Evolutionary conservation across 2,888 invertebrate species (phyloP), one percentile per base, ranked within the genome.

Genomic region (Pyrrhosoma nymphula): DNA sequence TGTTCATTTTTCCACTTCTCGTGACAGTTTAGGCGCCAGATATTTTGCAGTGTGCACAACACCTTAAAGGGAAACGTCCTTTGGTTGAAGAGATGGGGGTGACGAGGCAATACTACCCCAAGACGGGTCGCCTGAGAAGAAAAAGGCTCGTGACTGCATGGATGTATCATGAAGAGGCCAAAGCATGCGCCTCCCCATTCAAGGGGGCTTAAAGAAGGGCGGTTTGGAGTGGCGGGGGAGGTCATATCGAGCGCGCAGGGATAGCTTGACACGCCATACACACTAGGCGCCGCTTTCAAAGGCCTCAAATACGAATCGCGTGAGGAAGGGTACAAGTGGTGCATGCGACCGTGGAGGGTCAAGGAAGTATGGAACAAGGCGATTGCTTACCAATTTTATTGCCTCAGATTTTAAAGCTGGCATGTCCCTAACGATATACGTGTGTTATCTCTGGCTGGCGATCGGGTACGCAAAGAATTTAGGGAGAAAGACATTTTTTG

Each of bases 381-480:
- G 82, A 82, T 82, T 82, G 30, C 30, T 82, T 82, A 35, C 82
- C 82, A 82, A 82, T 82, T 82, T 82, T 82, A 82, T n/a, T 82
- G 82, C 35, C 82, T 82, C 82, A 82, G 35, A 82, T 82, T 35
- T 82, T 82, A 82, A 82, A 16, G 82, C 35, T 82, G 35, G 35
- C 30, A 82, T 30, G n/a, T 1, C 75, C 30, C 75, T 75, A 75
- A 75, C 75, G 75, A 75, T 35, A 3, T 3, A 16, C 35, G 30
- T 16, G 12, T 18, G 82, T 35, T 82, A 82, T 82, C 82, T 16
- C 16, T 60, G 60, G 35, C 4, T 10, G 82, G 35, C 82, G 30
- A 82, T 82, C 82, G 35, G 12, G 18, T 82, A 82, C 82, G 82
- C 82, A 82, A 35, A 35, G 82, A 35, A 82, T 82, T 82, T 35